Evolutionary conservation across 1,140 invertebrate species (phyloP), one percentile per base, ranked within the genome.

Genomic region (Platorchestia sp.): DNA sequence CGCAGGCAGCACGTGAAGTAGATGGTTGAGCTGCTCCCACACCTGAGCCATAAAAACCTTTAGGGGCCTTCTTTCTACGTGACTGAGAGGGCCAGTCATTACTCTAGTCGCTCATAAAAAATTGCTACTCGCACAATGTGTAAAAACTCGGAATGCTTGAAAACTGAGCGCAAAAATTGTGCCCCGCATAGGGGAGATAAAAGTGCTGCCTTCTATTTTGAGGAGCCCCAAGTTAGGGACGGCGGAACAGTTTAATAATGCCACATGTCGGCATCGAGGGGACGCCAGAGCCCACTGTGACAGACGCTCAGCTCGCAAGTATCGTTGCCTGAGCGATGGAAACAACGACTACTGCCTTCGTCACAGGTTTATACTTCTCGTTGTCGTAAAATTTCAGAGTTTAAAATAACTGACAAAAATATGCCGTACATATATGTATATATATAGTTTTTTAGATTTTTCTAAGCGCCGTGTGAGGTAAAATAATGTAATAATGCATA

Each of bases 101-200:
- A 47, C 41, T 45, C 45, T 45, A 44, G 45, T 6, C 36, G 91
- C 91, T 42, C 45, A 93, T 47, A 93, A 93, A 89, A 93, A 93
- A 45, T 93, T 47, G 91, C 91, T 93, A 93, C 91, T 93, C 91
- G 40, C 91, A 47, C 43, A 22, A 16, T 90, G 87, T 45, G 5
- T 6, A 93, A 93, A 93, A 93, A 47, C 91, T 93, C 36, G 41
- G 91, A 45, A 93, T 45, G 91, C 91, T 45, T 93, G 45, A 93
- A 93, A 93, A 44, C 43, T 44, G 91, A 42, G 91, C 41, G 45
- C 45, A 93, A 93, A 93, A 93, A 45, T 93, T 40, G 41, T 45
- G 43, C 45, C 45, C 87, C 41, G 41, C 41, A 27, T 0, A 90
- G 87, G 91, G 45, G 91, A 93, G 45, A 93, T 42, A 47, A 93